A percentile compares a stretch with the other conserved stretches of the same genome.
Evolutionary conservation across 2,113 vertebrate genomes (phyloP).

Genomic region (Entomyzon cyanotis): DNA sequence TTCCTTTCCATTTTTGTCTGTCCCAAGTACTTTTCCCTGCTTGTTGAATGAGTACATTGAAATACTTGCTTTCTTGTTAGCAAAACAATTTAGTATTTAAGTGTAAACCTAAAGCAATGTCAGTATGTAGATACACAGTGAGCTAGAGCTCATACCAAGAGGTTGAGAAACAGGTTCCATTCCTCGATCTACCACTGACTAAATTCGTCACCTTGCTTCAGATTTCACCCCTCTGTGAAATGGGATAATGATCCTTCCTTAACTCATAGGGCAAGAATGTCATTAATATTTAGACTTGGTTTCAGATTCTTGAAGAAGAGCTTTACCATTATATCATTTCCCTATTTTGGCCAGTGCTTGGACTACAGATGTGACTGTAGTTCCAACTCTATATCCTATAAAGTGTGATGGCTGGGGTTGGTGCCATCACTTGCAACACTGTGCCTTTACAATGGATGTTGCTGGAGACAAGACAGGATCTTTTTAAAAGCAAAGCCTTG

Average conservation of each 20-base stretch:
- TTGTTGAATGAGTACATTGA: background rate
- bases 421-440: background rate
- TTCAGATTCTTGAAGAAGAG: constrained; percentile 8
- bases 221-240: constrained; percentile 14
- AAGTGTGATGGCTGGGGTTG: background rate
- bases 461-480: background rate
- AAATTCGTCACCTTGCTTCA: background rate
- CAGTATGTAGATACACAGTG: background rate
- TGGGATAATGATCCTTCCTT: background rate
- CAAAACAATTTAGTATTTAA: background rate
- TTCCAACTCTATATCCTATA: background rate
- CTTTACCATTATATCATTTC: background rate
- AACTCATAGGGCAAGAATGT: constrained; percentile 17
- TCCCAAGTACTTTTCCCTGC: background rate
- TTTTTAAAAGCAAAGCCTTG: background rate
- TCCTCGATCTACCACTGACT: background rate
- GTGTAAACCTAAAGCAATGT: background rate
- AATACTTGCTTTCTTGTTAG: background rate
- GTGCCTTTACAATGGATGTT: background rate
- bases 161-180: background rate
- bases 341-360: background rate
- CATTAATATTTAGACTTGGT: background rate
- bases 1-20: background rate
- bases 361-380: background rate
- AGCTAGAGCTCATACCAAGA: background rate